Evolutionary conservation across 2,797 vertebrate species (phyloP), one percentile per base, ranked within the genome.

Genomic region (Lutjanus campechanus): DNA sequence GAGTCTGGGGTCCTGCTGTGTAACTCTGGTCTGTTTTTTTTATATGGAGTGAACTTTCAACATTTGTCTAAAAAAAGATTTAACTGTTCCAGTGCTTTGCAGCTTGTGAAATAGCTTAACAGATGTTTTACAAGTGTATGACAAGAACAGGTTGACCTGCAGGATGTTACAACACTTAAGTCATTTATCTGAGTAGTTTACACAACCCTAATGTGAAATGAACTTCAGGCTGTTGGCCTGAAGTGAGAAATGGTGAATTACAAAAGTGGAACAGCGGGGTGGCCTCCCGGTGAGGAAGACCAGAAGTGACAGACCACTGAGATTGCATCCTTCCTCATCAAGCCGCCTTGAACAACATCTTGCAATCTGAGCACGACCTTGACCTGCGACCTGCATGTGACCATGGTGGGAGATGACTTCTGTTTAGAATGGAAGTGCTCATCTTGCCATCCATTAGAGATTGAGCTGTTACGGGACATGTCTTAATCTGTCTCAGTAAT

Each of bases 191-290:
- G 17, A 68, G 13, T 2, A 20, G 62, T 75, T 81, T 69, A 43
- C 67, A 50, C 63, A 77, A 66, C 69, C 47, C 8, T 12, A 3
- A 46, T 54, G 17, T 36, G 40, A 61, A 22, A 44, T 78, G 77
- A 78, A 69, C 66, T 49, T 19, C 4, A 65, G 77, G 68, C 62
- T 83, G 50, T 68, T 77, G 61, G 60, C 80, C 64, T 58, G 29
- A 36, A 41, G 0, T 56, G 58, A 56, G 20, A 62, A 20, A 53
- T 40, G 17, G 3, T 63, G 67, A 41, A 7, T 75, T 51, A 29
- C 20, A 59, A 19, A 56, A 50, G 63, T 7, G 11, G 1, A 60
- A 54, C 53, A 53, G 46, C 43, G 49, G 44, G 11, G 20, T 16
- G 43, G 46, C n/a, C 40, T 79, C 41, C 11, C 66, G n/a, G 25